A percentile compares a stretch with the other conserved stretches of the same genome.
Evolutionary conservation across 2,113 vertebrate genomes (phyloP).

Genomic region (Panthera leo): DNA sequence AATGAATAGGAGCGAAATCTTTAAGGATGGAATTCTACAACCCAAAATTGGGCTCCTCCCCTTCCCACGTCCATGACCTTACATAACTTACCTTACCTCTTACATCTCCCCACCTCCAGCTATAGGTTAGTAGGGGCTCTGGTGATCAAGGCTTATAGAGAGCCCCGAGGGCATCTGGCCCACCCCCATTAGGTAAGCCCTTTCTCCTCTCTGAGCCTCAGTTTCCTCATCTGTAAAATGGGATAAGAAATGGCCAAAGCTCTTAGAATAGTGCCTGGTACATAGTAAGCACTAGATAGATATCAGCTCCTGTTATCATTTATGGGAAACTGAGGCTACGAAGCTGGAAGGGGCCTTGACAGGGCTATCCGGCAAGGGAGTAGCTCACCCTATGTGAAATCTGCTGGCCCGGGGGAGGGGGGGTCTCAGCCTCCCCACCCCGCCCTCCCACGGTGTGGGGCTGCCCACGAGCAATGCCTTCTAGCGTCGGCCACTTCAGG

Average conservation of each 20-base stretch:
- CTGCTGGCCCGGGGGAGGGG: rapidly evolving
- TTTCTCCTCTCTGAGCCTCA: background rate
- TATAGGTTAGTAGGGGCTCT: background rate
- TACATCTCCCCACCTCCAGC: rapidly evolving
- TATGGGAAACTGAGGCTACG: background rate
- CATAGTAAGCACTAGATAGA: rapidly evolving
- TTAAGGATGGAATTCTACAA: background rate
- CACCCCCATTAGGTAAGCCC: background rate
- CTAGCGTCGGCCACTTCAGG: background rate
- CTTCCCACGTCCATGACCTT: background rate
- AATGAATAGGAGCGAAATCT: background rate
- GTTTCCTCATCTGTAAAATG: background rate
- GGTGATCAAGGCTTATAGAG: background rate
- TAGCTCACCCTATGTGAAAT: background rate
- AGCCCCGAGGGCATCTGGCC: background rate
- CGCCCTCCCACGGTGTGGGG: rapidly evolving
- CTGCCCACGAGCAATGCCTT: rapidly evolving
- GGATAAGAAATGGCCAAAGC: background rate
- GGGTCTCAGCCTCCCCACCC: too few relatives aligned
- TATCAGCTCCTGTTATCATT: background rate
- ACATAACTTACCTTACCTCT: background rate
- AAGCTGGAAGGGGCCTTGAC: background rate
- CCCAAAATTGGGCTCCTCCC: background rate
- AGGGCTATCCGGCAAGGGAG: background rate
- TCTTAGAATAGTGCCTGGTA: background rate